Evolutionary conservation across 2,797 vertebrate species (phyloP), one percentile per base, ranked within the genome.

Genomic region (Darevskia mixta): DNA sequence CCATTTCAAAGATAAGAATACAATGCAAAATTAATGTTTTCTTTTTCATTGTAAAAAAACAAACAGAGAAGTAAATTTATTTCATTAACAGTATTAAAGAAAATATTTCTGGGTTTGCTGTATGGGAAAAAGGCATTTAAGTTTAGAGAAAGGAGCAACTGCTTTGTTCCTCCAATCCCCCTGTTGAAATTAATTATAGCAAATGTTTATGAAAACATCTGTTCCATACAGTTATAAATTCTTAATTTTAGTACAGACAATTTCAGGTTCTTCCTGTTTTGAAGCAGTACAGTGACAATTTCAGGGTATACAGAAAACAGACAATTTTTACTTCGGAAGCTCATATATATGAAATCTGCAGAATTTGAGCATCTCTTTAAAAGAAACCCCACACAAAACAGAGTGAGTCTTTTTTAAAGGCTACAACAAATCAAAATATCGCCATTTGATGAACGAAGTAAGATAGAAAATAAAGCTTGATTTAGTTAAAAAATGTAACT

Each of bases 151-250:
- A 77, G 94, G 94, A 96, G 96, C 96, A 96, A 96, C 89, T 94
- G 96, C 96, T 97, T 97, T 97, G 95, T 96, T 97, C 95, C 95
- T 95, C 96, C 96, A 96, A 95, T 96, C 95, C 95, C 96, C 96
- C 95, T 95, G 96, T 95, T 97, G 96, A 97, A 97, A 97, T 97
- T 97, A 97, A 97, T 97, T 97, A 97, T 96, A 97, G 95, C 95
- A 97, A 97, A 97, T 97, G 96, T 97, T 97, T 97, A 97, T 97
- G 97, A 97, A 97, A 97, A 97, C 96, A 97, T 97, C 97, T 97
- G 97, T 96, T 97, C 97, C 95, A 95, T 92, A 96, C 90, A 95
- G 95, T 96, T 97, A 97, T 96, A 97, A 96, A 97, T 97, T 96
- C 96, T 96, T 96, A 96, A 97, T 97, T 97, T 97, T 96, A 97